Conservation (phyloP, 1,140 invertebrate genomes). For the Harlomillsia oculata region DNA sequence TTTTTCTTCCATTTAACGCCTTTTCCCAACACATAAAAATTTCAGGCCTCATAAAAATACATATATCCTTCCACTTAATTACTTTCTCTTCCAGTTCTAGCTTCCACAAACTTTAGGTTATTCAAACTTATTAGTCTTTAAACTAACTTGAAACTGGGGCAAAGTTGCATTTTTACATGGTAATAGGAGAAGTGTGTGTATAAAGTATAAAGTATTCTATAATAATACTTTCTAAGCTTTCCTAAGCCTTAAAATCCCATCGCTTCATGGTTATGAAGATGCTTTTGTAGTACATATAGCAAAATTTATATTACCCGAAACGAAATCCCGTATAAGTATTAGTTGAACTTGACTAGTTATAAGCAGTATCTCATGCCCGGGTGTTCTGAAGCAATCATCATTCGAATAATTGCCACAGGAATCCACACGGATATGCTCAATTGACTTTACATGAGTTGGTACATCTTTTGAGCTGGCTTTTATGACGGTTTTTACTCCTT, state of each 20-base stretch:
- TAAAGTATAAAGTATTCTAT: too few species aligned
- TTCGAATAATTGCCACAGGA: slow-evolving; percentile 8
- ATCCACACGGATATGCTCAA: slow-evolving; percentile 20
- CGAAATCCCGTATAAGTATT: too few species aligned
- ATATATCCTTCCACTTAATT: slow-evolving; percentile 26
- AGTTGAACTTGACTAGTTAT: not conserved
- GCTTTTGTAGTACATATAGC: too few species aligned
- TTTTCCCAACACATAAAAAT: slow-evolving; percentile 31
- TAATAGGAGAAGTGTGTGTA: too few species aligned
- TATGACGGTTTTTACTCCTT: not conserved
- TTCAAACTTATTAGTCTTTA: not conserved
- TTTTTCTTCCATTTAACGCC: slow-evolving; percentile 31
- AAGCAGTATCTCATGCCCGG: not conserved
- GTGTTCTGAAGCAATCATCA: slow-evolving; percentile 12
- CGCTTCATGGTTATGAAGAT: too few species aligned
- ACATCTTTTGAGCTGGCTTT: not conserved
- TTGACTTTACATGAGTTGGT: slow-evolving; percentile 17
- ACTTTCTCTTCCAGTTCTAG: slow-evolving; percentile 10
- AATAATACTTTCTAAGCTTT: too few species aligned
- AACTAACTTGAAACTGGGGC: not conserved
- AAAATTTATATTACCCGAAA: too few species aligned
- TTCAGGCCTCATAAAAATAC: slow-evolving; percentile 29
- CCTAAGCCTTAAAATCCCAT: too few species aligned
- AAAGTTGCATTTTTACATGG: too few species aligned
- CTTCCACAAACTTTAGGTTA: not conserved